Evolutionary conservation across 2,888 invertebrate genomes (phyloP).

Genomic region (Lordiphosa andalusiaca): DNA sequence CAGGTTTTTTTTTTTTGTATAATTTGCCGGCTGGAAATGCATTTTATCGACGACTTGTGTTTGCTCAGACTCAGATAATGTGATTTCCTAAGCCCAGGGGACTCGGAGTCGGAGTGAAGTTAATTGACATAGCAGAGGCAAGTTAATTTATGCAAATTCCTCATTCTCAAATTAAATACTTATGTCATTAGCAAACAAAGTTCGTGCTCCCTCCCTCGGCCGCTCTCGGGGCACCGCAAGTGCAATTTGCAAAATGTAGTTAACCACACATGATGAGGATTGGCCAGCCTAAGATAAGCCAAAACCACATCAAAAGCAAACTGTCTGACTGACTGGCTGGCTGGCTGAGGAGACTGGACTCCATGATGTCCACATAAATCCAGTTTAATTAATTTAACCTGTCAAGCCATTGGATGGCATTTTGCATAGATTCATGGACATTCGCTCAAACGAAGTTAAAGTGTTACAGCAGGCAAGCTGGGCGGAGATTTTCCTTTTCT

Average conservation of each 20-base stretch:
- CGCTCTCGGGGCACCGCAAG: conserved; percentile 47
- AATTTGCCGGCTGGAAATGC: conserved; percentile 52
- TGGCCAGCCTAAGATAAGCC: conserved; percentile 49
- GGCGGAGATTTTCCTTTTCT: conserved; percentile 11
- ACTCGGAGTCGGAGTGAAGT: conserved; percentile 28
- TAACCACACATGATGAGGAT: conserved; percentile 39
- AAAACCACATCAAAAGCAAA: conserved; percentile 60
- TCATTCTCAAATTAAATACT: conserved; percentile 59
- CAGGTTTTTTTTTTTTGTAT: conserved; percentile 45
- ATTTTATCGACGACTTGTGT: conserved; percentile 46
- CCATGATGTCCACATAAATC: conserved; percentile 47
- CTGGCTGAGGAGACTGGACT: conserved; percentile 6
- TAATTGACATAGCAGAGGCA: conserved; percentile 12
- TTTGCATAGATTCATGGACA: conserved; percentile 34
- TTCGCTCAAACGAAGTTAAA: conserved; percentile 33
- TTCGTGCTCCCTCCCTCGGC: conserved; percentile 2
- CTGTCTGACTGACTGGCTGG: conserved; percentile 21
- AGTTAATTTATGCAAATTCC: conserved; percentile 67
- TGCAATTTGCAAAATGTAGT: conserved; percentile 61
- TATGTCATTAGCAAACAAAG: conserved; percentile 62
- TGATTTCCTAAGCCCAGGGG: conserved; percentile 35
- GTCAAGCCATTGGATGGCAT: conserved; percentile 57
- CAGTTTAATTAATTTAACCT: conserved; percentile 66
- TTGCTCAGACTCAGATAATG: conserved; percentile 51
- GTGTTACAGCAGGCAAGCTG: conserved; percentile 22